phyloP scores from a whole-genome alignment of 2,113 vertebrate species.

The Neolamprologus kungweensis region DNA sequence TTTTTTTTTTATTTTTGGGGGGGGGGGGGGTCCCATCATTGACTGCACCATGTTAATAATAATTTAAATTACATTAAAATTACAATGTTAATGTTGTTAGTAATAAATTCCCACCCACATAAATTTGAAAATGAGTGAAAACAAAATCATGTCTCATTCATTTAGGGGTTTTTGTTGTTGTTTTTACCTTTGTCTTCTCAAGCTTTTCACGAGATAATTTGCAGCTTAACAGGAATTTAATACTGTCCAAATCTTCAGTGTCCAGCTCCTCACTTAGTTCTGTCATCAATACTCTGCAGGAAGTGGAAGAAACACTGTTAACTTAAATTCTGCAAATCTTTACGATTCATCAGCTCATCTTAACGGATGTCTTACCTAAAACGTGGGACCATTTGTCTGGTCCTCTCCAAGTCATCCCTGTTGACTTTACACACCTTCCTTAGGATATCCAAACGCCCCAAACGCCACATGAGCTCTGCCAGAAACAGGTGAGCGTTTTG shows the following conservation, averaged over 20 bases:
- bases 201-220: constrained; percentile 62
- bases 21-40: neutral
- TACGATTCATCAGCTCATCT: neutral
- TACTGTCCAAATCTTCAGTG: constrained; percentile 71
- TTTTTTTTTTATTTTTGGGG: neutral
- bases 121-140: neutral
- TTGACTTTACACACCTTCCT: constrained; percentile 66
- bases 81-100: neutral
- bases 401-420: constrained; percentile 61
- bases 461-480: constrained; percentile 72
- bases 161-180: neutral
- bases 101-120: neutral
- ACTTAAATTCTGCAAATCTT: neutral
- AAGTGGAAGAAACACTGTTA: neutral
- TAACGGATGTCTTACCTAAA: constrained; percentile 75
- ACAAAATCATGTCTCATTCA: neutral
- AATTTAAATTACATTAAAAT: neutral
- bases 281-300: constrained; percentile 78
- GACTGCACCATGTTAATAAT: neutral
- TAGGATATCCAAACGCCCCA: constrained; percentile 83
- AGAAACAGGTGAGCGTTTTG: constrained; percentile 29
- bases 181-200: constrained; percentile 75
- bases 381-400: constrained; percentile 58
- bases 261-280: constrained; percentile 80
- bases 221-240: constrained; percentile 77